Evolutionary conservation across 1,140 invertebrate genomes (phyloP).

Genomic region (Trichoplusia ni): DNA sequence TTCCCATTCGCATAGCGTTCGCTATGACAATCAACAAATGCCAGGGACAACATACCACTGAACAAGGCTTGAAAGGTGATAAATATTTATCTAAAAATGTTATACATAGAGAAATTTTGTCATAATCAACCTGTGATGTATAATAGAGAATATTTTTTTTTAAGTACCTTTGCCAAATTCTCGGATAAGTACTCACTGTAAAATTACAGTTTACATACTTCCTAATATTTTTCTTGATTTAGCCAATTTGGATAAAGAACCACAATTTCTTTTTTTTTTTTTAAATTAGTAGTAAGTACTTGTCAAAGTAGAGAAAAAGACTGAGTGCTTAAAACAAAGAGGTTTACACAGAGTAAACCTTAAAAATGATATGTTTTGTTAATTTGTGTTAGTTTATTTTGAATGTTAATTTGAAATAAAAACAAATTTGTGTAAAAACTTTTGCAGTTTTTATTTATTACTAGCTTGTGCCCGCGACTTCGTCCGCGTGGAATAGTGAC

Average conservation of each 20-base stretch:
- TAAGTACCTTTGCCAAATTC: too few relatives aligned
- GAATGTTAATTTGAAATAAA: conserved; percentile 26
- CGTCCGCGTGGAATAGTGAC: too few relatives aligned
- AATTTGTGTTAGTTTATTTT: conserved; percentile 17
- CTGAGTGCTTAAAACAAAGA: too few relatives aligned
- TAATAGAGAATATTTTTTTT: conserved; percentile 22
- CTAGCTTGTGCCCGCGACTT: too few relatives aligned
- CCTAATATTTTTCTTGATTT: conserved; percentile 3
- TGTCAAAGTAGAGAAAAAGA: not conserved
- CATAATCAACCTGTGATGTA: conserved; percentile 29
- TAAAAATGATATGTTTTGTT: not conserved
- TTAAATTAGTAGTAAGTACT: not conserved
- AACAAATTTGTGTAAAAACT: conserved; percentile 26
- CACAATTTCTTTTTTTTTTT: not conserved
- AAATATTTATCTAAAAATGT: conserved; percentile 44
- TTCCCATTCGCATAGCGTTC: conserved; percentile 36
- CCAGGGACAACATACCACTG: too few relatives aligned
- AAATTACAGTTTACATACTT: not conserved
- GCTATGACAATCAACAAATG: too few relatives aligned
- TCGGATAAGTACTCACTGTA: not conserved
- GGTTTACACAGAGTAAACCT: too few relatives aligned
- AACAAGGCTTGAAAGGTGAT: conserved; percentile 42
- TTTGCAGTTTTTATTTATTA: conserved; percentile 31
- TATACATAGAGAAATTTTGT: conserved; percentile 42
- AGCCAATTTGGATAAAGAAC: not conserved